Percentiles rank a stretch among this genome's conserved stretches.
These are phyloP conservation scores for Ophion slaviceki DNA, from an alignment of 2,888 invertebrate species.

Conservation along the genomic window DNA sequence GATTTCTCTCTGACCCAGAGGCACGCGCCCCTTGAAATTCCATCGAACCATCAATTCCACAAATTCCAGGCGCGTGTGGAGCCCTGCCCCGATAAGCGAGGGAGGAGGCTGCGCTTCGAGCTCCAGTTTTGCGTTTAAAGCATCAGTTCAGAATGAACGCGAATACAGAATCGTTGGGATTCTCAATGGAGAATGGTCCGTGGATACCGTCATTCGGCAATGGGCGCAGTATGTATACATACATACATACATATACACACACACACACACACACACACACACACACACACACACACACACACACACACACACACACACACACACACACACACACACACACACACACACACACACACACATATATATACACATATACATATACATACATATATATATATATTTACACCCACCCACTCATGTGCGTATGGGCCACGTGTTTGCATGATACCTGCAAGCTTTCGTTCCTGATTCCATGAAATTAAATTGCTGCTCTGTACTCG, in stretches of 20 bases:
- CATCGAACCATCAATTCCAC: constrained; percentile 53
- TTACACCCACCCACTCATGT: too few species aligned
- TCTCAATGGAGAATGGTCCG: constrained; percentile 29
- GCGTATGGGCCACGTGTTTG: constrained; percentile 3
- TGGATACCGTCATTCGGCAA: constrained; percentile 18
- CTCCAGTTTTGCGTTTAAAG: constrained; percentile 28
- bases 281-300: neutral
- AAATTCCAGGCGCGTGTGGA: constrained; percentile 47
- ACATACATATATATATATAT: neutral
- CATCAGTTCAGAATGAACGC: neutral
- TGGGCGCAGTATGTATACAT: neutral
- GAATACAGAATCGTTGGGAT: constrained; percentile 45
- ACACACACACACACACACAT: neutral
- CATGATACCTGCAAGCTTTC: constrained; percentile 15
- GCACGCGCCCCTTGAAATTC: constrained; percentile 30
- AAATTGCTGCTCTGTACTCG: constrained; percentile 32
- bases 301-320: too few species aligned
- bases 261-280: neutral
- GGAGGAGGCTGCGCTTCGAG: constrained; percentile 21
- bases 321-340: neutral
- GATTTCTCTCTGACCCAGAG: constrained; percentile 38
- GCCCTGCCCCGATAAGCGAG: constrained; percentile 15
- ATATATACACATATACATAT: neutral
- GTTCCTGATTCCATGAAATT: constrained; percentile 52
- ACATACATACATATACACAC: neutral